Evolutionary conservation across 2,113 vertebrate genomes (phyloP).

Genomic region (Phycodurus eques): DNA sequence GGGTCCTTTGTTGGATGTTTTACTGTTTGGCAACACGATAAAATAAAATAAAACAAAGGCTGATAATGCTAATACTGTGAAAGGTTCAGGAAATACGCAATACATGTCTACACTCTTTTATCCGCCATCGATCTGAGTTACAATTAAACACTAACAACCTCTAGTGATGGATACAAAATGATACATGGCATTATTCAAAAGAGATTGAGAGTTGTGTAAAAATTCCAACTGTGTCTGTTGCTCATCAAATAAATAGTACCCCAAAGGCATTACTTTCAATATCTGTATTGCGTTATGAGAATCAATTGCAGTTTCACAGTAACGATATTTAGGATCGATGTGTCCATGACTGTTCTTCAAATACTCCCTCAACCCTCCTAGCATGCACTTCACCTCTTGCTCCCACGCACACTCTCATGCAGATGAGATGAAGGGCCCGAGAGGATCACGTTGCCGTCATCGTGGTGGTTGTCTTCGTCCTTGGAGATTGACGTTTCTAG

Average conservation of each 20-base stretch:
- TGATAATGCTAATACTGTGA: no score
- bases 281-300: neutral
- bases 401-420: neutral
- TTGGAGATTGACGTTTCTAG: neutral
- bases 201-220: neutral
- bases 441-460: neutral
- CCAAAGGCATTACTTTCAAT: neutral
- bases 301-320: constrained; percentile 33
- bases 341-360: neutral
- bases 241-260: neutral
- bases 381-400: neutral
- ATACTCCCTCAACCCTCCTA: neutral
- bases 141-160: no score
- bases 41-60: no score
- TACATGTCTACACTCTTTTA: no score
- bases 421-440: neutral
- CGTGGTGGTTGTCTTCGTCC: neutral
- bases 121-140: no score
- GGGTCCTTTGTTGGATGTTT: no score
- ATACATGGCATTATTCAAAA: neutral
- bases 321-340: constrained; percentile 1
- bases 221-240: neutral
- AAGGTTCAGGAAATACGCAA: no score
- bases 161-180: no score
- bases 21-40: no score